These are phyloP conservation scores for Sinelater perroti DNA, from an alignment of 2,888 invertebrate species.

Conservation along the genomic window DNA sequence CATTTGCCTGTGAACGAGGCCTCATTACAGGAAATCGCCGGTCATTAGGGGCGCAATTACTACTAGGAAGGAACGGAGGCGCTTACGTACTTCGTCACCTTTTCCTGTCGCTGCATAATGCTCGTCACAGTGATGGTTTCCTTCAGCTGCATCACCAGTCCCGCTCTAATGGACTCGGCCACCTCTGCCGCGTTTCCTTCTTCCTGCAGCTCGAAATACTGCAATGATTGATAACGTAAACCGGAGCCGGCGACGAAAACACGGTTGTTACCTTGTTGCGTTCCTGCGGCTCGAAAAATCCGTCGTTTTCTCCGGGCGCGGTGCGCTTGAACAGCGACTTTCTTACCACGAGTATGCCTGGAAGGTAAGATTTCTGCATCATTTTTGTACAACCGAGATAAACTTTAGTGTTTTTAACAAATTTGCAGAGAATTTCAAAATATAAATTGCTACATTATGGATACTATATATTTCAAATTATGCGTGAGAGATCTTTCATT, in stretches of 20 bases:
- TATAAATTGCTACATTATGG: no score
- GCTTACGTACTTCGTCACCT: slow-evolving; percentile 72
- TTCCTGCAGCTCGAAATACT: slow-evolving; percentile 71
- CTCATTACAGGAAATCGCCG: slow-evolving; percentile 30
- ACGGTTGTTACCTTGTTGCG: slow-evolving; percentile 52
- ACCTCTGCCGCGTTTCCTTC: slow-evolving; percentile 82
- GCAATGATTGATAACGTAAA: slow-evolving; percentile 44
- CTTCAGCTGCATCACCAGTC: slow-evolving; percentile 86
- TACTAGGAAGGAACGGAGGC: neutral
- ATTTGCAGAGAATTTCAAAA: no score
- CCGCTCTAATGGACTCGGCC: slow-evolving; percentile 83
- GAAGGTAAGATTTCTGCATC: neutral
- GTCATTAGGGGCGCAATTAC: no score
- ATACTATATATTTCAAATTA: no score
- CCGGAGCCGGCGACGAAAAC: slow-evolving; percentile 10
- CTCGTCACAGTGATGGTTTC: slow-evolving; percentile 78
- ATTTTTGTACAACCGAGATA: no score
- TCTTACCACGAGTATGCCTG: slow-evolving; percentile 72
- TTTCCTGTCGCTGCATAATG: slow-evolving; percentile 77
- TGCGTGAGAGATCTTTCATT: no score
- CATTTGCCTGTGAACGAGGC: slow-evolving; percentile 71
- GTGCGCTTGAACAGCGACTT: slow-evolving; percentile 64
- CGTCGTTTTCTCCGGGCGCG: slow-evolving; percentile 55
- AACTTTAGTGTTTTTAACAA: no score
- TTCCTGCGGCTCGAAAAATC: slow-evolving; percentile 57